These are phyloP conservation scores for Portunus trituberculatus DNA, from an alignment of 1,140 invertebrate genomes.

Conservation along the genomic window DNA sequence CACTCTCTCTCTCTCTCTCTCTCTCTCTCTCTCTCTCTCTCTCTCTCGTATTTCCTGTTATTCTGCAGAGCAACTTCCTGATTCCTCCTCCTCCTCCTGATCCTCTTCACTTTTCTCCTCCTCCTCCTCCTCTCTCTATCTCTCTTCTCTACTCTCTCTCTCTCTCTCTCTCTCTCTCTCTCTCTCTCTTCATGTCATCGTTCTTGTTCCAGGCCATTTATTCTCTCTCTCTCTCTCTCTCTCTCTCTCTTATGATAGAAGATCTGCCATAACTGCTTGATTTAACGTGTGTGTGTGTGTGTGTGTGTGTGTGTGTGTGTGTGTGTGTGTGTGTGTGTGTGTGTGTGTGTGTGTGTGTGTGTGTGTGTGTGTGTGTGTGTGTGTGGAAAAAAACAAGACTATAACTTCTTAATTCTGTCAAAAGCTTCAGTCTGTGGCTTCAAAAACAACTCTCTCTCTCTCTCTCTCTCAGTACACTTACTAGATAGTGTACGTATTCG, in stretches of 20 bases:
- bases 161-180: too few relatives aligned
- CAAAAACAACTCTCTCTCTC: too few relatives aligned
- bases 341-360: slow-evolving; percentile 19
- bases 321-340: slow-evolving; percentile 6
- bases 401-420: too few relatives aligned
- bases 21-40: neutral
- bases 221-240: too few relatives aligned
- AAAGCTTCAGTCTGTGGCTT: too few relatives aligned
- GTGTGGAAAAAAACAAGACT: neutral
- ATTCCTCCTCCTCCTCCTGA: neutral
- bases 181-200: too few relatives aligned
- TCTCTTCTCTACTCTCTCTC: neutral
- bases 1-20: too few relatives aligned
- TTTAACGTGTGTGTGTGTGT: slow-evolving; percentile 10
- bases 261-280: neutral
- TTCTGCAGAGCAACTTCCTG: neutral
- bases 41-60: neutral
- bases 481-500: too few relatives aligned
- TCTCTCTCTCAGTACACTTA: too few relatives aligned
- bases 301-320: neutral
- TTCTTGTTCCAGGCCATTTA: too few relatives aligned
- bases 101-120: neutral
- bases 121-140: neutral
- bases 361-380: neutral
- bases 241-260: too few relatives aligned